A percentile compares a stretch with the other conserved stretches of the same genome.
Conservation (phyloP, 2,888 invertebrate species). For the Spilarctia lutea region DNA sequence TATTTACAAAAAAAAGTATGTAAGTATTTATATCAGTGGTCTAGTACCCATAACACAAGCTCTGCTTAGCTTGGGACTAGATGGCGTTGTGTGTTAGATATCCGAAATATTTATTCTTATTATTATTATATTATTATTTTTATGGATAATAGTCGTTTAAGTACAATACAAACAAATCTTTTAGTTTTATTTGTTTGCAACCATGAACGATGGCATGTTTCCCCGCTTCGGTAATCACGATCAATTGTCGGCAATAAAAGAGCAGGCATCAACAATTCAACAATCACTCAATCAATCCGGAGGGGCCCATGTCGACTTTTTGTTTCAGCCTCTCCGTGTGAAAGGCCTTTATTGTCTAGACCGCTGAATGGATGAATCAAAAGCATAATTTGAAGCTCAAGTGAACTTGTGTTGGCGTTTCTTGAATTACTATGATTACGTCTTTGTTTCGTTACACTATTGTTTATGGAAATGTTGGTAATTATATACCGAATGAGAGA, state of each 20-base stretch:
- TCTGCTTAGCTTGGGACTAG: too few species aligned
- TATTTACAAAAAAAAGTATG: too few species aligned
- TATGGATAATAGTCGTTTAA: neutral
- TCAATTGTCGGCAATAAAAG: slow-evolving; percentile 78
- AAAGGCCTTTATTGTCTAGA: slow-evolving; percentile 42
- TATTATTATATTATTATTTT: too few species aligned
- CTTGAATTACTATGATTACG: slow-evolving; percentile 10
- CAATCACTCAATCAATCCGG: slow-evolving; percentile 66
- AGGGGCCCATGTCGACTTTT: slow-evolving; percentile 56
- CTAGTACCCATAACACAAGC: too few species aligned
- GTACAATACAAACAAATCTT: neutral
- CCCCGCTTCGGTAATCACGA: slow-evolving; percentile 65
- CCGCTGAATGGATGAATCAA: slow-evolving; percentile 24
- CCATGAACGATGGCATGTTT: slow-evolving; percentile 53
- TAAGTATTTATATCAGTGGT: too few species aligned
- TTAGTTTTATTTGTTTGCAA: slow-evolving; percentile 40
- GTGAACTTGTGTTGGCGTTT: slow-evolving; percentile 17
- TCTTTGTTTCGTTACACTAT: slow-evolving; percentile 18
- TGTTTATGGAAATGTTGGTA: slow-evolving; percentile 3
- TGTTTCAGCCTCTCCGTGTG: slow-evolving; percentile 60
- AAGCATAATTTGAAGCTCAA: slow-evolving; percentile 14
- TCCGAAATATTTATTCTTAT: too few species aligned
- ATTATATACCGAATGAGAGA: neutral
- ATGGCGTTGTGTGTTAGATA: too few species aligned
- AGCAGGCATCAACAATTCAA: slow-evolving; percentile 65